These are phyloP conservation scores for Palythoa heliodiscus DNA, from an alignment of 92 coral and sea anemone species.

Conservation along the genomic window DNA sequence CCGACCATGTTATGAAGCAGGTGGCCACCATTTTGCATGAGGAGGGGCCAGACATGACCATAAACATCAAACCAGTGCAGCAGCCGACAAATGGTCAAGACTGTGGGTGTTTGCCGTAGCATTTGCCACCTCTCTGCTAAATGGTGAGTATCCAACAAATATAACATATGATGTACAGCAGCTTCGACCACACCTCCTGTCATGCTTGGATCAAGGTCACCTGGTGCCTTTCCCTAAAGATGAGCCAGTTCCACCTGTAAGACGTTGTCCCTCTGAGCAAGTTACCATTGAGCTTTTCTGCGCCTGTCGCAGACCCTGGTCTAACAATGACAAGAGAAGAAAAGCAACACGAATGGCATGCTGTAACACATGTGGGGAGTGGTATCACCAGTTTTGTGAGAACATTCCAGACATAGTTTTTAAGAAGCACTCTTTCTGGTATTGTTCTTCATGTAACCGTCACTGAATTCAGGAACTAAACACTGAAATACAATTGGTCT, in stretches of 20 bases:
- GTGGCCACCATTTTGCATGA: constrained; percentile 13
- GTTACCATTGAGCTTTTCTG: constrained; percentile 11
- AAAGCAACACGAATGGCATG: constrained; percentile 34
- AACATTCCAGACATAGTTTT: constrained; percentile 9
- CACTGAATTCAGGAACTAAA: constrained; percentile 9
- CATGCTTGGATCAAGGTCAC: constrained; percentile 43
- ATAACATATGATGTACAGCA: not conserved
- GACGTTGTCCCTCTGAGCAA: not conserved
- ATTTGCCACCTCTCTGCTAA: constrained; percentile 13
- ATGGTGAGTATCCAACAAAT: constrained; percentile 40
- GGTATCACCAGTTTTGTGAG: constrained; percentile 33
- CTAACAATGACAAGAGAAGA: constrained; percentile 29
- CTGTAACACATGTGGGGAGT: constrained; percentile 34
- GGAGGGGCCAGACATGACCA: not conserved
- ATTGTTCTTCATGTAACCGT: not conserved
- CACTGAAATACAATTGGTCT: not conserved
- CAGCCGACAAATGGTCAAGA: constrained; percentile 35
- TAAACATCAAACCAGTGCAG: constrained; percentile 35
- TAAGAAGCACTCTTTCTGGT: constrained; percentile 5
- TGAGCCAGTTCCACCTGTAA: constrained; percentile 11
- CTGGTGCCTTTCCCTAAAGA: constrained; percentile 48
- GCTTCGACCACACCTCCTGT: constrained; percentile 42
- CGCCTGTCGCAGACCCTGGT: constrained; percentile 42
- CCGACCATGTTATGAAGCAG: constrained; percentile 6
- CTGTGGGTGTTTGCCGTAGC: constrained; percentile 44